phyloP scores from a whole-genome alignment of 1,140 invertebrate genomes.

The Drosophila carrolli region DNA sequence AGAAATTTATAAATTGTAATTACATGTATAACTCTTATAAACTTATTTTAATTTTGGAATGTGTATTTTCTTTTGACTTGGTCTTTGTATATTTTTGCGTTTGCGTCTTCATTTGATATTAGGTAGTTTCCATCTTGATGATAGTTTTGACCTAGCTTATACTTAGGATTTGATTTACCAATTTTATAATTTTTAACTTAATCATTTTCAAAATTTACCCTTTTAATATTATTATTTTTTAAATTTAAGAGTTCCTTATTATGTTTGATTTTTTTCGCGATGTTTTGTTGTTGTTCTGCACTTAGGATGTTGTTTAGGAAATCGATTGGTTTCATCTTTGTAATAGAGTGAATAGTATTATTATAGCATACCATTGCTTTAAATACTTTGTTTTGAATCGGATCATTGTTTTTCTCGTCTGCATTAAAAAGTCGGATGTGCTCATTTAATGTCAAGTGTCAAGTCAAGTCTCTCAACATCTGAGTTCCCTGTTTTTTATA shows the following conservation, averaged over 20 bases:
- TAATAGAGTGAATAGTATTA: background rate
- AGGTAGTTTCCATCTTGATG: no score
- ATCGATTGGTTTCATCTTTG: background rate
- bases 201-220: background rate
- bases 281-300: background rate
- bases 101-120: no score
- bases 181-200: background rate
- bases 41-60: no score
- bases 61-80: no score
- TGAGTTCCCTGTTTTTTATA: slow-evolving; percentile 5
- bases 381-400: slow-evolving; percentile 8
- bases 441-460: slow-evolving; percentile 8
- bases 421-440: slow-evolving; percentile 3
- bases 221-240: no score
- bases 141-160: no score
- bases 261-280: background rate
- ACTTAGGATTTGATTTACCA: no score
- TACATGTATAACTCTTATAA: no score
- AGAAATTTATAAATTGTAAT: no score
- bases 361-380: background rate
- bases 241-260: no score
- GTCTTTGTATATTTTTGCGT: no score
- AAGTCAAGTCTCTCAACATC: background rate
- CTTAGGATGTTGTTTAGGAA: background rate
- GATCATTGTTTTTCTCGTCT: slow-evolving; percentile 2